Percentiles rank a stretch among this genome's conserved stretches.
Conservation (phyloP, 2,888 invertebrate species). For the Papilio demoleus region DNA sequence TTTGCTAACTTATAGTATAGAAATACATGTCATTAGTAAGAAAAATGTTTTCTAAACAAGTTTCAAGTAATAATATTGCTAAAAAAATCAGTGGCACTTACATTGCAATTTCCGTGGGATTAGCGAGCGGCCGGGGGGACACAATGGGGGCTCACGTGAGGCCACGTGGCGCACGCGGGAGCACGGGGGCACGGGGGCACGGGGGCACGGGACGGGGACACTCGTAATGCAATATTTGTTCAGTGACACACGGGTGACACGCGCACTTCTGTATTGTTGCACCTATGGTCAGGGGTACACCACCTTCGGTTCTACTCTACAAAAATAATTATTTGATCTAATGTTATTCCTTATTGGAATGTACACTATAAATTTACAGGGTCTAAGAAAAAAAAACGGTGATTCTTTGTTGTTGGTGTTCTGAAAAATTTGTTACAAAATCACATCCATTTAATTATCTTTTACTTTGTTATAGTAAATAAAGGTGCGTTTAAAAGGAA, state of each 20-base stretch:
- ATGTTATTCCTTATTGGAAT: neutral
- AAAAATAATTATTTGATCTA: neutral
- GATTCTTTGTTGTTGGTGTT: no score
- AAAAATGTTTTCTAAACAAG: constrained; percentile 7
- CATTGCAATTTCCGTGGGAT: constrained; percentile 68
- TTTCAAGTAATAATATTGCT: constrained; percentile 38
- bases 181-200: constrained; percentile 37
- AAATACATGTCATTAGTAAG: neutral
- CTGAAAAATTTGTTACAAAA: no score
- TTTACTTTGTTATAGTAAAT: neutral
- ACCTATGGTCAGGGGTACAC: constrained; percentile 65
- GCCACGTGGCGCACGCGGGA: constrained; percentile 53
- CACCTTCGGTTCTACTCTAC: constrained; percentile 51
- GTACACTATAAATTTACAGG: no score
- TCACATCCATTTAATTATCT: no score
- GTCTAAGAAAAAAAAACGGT: no score
- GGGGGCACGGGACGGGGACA: constrained; percentile 45
- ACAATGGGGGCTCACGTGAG: constrained; percentile 66
- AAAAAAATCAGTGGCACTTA: constrained; percentile 65
- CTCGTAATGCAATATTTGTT: constrained; percentile 79
- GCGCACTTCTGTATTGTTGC: constrained; percentile 68
- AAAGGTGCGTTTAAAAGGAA: no score
- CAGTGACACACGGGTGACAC: constrained; percentile 80
- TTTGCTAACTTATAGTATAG: no score
- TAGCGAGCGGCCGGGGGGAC: constrained; percentile 61